phyloP scores from a whole-genome alignment of 2,113 vertebrate genomes.

The Mormyrus lacerda region DNA sequence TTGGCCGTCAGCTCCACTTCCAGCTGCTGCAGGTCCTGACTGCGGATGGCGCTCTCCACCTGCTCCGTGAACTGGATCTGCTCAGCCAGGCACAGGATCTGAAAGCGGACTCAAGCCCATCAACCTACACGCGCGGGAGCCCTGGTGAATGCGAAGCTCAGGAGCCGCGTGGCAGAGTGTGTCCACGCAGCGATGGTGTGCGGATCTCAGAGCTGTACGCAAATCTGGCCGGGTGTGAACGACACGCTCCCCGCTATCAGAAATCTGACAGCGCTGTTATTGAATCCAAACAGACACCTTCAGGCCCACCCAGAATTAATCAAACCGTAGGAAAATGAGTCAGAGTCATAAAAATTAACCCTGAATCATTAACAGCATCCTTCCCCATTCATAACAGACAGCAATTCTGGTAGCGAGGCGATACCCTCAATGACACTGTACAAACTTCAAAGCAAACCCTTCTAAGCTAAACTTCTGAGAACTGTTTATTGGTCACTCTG shows the following conservation, averaged over 20 bases:
- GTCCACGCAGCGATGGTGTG: background rate
- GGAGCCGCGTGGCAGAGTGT: background rate
- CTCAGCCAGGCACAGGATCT: constrained; percentile 90
- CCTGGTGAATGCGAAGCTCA: background rate
- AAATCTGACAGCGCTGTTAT: background rate
- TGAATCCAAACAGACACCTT: background rate
- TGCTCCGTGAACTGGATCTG: constrained; percentile 96
- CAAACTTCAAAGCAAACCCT: background rate
- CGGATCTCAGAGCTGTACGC: background rate
- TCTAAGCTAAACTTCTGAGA: background rate
- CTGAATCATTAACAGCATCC: background rate
- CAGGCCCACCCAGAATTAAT: background rate
- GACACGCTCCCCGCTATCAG: background rate
- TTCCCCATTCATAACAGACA: background rate
- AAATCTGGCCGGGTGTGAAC: background rate
- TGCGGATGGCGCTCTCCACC: constrained; percentile 75
- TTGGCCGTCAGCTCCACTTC: constrained; percentile 78
- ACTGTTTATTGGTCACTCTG: background rate
- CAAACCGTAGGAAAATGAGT: background rate
- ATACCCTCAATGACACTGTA: background rate
- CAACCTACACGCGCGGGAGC: background rate
- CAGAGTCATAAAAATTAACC: background rate
- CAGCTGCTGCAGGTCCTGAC: constrained; percentile 73
- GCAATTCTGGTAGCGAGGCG: background rate
- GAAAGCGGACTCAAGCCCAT: background rate